These are phyloP conservation scores for Gnathonemus longibarbis DNA, from an alignment of 2,113 vertebrate species.

Conservation along the genomic window DNA sequence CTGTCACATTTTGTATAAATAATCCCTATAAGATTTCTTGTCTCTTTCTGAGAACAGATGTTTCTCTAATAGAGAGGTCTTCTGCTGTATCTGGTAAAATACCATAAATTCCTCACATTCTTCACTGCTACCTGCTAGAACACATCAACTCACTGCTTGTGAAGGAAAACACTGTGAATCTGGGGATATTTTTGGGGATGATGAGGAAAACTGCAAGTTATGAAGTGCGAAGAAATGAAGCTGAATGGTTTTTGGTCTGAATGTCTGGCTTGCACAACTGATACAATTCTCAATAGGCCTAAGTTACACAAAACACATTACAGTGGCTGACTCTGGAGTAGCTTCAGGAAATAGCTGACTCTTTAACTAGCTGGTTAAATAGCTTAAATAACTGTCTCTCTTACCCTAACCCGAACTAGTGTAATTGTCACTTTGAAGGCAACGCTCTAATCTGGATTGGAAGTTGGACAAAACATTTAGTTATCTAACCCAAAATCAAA, in stretches of 20 bases:
- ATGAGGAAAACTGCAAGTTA: background rate
- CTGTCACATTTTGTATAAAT: background rate
- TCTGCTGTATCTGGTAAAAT: background rate
- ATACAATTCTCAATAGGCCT: background rate
- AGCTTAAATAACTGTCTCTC: background rate
- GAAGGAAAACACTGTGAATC: background rate
- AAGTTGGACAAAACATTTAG: background rate
- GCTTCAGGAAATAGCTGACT: background rate
- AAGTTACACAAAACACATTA: background rate
- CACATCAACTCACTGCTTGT: background rate
- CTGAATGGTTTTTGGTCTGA: background rate
- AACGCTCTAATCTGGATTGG: background rate
- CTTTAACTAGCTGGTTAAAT: background rate
- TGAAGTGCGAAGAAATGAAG: background rate
- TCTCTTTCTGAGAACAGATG: background rate
- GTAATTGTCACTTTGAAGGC: background rate
- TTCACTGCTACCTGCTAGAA: constrained; percentile 11
- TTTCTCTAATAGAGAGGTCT: background rate
- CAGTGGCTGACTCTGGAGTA: background rate
- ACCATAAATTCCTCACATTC: constrained; percentile 7
- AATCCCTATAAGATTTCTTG: background rate
- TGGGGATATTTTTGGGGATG: background rate
- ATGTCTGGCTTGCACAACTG: background rate
- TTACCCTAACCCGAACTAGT: background rate
- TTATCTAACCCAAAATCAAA: constrained; percentile 3